Evolutionary conservation across 2,113 vertebrate genomes (phyloP).

Genomic region (Lucifuga dentata): DNA sequence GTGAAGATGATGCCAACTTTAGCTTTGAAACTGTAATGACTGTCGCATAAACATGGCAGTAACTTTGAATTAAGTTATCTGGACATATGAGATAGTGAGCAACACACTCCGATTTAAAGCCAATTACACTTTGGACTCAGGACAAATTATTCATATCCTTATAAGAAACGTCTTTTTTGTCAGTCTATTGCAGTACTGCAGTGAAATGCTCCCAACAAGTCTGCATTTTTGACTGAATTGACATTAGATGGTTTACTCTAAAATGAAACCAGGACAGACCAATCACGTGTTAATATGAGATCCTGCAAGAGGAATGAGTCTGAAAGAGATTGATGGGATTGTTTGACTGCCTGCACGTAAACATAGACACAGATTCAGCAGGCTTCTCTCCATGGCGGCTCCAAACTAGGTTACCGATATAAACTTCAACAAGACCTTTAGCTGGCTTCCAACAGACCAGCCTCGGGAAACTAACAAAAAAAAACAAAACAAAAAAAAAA

Average conservation of each 20-base stretch:
- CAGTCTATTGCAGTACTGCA: too few relatives aligned
- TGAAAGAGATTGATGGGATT: slow-evolving; percentile 3
- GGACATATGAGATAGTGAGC: too few relatives aligned
- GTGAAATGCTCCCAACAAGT: too few relatives aligned
- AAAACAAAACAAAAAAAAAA: too few relatives aligned
- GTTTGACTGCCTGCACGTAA: slow-evolving; percentile 19
- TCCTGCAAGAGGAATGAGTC: slow-evolving; percentile 4
- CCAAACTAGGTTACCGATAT: slow-evolving; percentile 38
- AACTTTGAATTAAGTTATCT: too few relatives aligned
- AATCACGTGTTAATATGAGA: background rate
- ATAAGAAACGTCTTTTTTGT: too few relatives aligned
- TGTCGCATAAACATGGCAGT: too few relatives aligned
- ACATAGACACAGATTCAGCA: slow-evolving; percentile 1
- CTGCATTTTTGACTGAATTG: background rate
- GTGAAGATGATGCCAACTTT: background rate
- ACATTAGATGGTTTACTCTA: background rate
- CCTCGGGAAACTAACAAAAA: slow-evolving; percentile 36
- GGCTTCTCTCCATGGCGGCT: slow-evolving; percentile 5
- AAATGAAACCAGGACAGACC: slow-evolving; percentile 1
- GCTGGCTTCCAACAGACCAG: slow-evolving; percentile 33
- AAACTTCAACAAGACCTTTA: slow-evolving; percentile 38
- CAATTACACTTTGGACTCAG: too few relatives aligned
- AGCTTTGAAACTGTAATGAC: too few relatives aligned
- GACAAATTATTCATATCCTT: too few relatives aligned
- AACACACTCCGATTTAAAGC: too few relatives aligned